Conservation (phyloP, 1,140 invertebrate genomes). For the Scaptomyza pallida region DNA sequence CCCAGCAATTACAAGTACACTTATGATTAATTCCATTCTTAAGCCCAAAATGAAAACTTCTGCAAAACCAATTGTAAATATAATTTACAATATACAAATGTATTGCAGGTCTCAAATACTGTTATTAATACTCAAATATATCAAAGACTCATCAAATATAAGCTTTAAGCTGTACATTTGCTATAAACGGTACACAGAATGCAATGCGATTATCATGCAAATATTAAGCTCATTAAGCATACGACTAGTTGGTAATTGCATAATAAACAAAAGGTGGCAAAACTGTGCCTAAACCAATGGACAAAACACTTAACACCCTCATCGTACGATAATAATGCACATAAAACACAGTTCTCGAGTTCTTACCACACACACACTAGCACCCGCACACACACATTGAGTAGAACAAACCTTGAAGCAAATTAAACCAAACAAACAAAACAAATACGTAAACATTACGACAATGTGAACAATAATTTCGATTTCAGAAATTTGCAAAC, state of each 20-base stretch:
- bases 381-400: constrained; percentile 5
- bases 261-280: constrained; percentile 72
- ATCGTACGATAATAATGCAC: constrained; percentile 50
- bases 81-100: too few species aligned
- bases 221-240: constrained; percentile 27
- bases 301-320: constrained; percentile 65
- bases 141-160: not conserved
- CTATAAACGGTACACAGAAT: constrained; percentile 6
- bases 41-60: too few species aligned
- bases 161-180: constrained; percentile 1
- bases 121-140: not conserved
- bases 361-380: constrained; percentile 29
- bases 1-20: too few species aligned
- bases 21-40: too few species aligned
- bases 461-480: constrained; percentile 80
- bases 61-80: too few species aligned
- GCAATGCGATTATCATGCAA: constrained; percentile 15
- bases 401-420: constrained; percentile 22
- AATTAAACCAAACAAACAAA: constrained; percentile 72
- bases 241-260: constrained; percentile 58
- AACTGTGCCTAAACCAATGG: constrained; percentile 37
- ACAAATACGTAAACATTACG: constrained; percentile 76
- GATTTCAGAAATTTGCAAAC: constrained; percentile 63
- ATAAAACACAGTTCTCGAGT: constrained; percentile 58
- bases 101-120: too few species aligned